Conservation (phyloP, 2,113 vertebrate species). For the Nycticebus coucang region DNA sequence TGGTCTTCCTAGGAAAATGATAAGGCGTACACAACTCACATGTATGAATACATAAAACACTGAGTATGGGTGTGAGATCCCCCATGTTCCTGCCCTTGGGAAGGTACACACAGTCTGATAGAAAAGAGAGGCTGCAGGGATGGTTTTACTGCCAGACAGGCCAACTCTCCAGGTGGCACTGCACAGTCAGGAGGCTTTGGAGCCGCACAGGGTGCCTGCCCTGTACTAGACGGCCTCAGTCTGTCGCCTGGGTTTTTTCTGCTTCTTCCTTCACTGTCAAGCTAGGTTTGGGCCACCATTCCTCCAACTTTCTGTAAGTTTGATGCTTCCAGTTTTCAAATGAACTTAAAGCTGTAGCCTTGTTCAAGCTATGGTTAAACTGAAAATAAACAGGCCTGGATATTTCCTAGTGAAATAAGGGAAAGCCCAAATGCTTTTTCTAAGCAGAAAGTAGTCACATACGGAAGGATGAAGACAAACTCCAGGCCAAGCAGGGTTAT, state of each 20-base stretch:
- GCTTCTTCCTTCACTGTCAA: not conserved
- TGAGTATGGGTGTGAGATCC: not conserved
- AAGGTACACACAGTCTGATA: not conserved
- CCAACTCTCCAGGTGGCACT: not conserved
- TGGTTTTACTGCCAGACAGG: not conserved
- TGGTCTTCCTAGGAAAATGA: conserved; percentile 1
- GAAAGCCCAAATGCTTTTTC: not conserved
- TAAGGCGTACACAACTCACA: not conserved
- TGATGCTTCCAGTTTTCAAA: not conserved
- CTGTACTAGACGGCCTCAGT: not conserved
- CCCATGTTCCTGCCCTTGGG: not conserved
- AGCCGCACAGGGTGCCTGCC: not conserved
- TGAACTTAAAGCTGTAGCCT: not conserved
- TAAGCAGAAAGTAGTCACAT: not conserved
- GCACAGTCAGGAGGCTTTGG: not conserved
- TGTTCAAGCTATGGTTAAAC: not conserved
- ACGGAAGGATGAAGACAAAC: not conserved
- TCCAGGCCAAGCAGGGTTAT: not conserved
- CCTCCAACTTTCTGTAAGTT: not conserved
- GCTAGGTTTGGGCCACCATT: not conserved
- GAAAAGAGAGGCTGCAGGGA: not conserved
- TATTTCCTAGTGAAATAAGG: not conserved
- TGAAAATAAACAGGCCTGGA: not conserved
- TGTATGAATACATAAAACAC: not conserved
- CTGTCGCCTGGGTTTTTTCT: not conserved